Percentiles rank a stretch among this genome's conserved stretches.
phyloP scores from a whole-genome alignment of 2,113 vertebrate genomes.

The Chelonoidis abingdonii region DNA sequence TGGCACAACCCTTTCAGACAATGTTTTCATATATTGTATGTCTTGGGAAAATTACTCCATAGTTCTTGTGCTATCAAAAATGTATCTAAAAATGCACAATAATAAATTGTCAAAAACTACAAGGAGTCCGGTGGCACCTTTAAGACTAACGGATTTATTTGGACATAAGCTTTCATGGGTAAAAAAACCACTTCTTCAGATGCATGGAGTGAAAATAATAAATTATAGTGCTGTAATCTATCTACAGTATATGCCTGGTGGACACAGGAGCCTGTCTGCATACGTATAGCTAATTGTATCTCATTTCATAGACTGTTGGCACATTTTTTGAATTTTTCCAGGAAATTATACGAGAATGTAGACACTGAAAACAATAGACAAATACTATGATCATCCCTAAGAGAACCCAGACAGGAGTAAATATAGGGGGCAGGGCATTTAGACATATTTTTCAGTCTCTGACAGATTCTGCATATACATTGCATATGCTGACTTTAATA shows the following conservation, averaged over 20 bases:
- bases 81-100: neutral
- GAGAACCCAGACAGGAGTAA: neutral
- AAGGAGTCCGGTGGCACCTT: too few species aligned
- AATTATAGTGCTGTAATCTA: neutral
- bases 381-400: neutral
- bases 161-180: too few species aligned
- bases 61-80: neutral
- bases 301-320: conserved; percentile 24
- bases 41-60: neutral
- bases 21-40: neutral
- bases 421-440: neutral
- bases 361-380: neutral
- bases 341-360: neutral
- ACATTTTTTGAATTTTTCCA: neutral
- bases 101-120: neutral
- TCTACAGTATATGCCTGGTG: conserved; percentile 20
- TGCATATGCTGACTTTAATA: neutral
- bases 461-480: conserved; percentile 30
- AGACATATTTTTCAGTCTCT: conserved; percentile 27
- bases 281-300: conserved; percentile 11
- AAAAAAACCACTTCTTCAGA: too few species aligned
- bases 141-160: too few species aligned
- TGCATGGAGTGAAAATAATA: too few species aligned
- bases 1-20: neutral
- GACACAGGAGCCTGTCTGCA: neutral